Conservation (phyloP, 2,888 invertebrate species). For the Achlya flavicornis region DNA sequence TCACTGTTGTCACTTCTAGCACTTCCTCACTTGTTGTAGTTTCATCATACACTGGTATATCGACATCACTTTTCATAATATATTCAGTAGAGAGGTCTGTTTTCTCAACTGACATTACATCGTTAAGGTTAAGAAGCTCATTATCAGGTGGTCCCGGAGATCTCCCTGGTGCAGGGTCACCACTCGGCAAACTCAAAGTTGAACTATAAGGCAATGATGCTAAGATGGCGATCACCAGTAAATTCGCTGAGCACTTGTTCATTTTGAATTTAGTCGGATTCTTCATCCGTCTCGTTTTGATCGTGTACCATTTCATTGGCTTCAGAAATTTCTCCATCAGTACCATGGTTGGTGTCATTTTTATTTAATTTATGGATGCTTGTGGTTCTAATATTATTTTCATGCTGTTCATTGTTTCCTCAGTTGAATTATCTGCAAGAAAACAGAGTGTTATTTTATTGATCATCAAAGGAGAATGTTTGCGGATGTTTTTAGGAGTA, state of each 20-base stretch:
- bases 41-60: slow-evolving; percentile 1
- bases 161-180: slow-evolving; percentile 87
- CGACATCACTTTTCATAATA: neutral
- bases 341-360: slow-evolving; percentile 37
- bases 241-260: slow-evolving; percentile 35
- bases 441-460: slow-evolving; percentile 14
- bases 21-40: slow-evolving; percentile 51
- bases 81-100: neutral
- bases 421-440: slow-evolving; percentile 36
- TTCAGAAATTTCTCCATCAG: slow-evolving; percentile 17
- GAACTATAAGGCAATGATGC: slow-evolving; percentile 73
- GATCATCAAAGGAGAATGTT: neutral
- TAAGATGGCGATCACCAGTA: slow-evolving; percentile 59
- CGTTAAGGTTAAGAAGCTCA: slow-evolving; percentile 9
- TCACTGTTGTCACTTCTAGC: slow-evolving; percentile 48
- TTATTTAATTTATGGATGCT: slow-evolving; percentile 22
- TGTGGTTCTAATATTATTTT: slow-evolving; percentile 18
- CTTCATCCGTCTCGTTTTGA: slow-evolving; percentile 13
- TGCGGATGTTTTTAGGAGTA: neutral
- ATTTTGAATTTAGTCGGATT: slow-evolving; percentile 58
- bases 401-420: slow-evolving; percentile 31
- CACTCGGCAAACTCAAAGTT: slow-evolving; percentile 74
- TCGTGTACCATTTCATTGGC: slow-evolving; percentile 35
- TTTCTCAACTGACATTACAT: neutral
- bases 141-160: slow-evolving; percentile 85